Conservation (phyloP, 2,113 vertebrate genomes). For the Astatotilapia flaviijosephi region DNA sequence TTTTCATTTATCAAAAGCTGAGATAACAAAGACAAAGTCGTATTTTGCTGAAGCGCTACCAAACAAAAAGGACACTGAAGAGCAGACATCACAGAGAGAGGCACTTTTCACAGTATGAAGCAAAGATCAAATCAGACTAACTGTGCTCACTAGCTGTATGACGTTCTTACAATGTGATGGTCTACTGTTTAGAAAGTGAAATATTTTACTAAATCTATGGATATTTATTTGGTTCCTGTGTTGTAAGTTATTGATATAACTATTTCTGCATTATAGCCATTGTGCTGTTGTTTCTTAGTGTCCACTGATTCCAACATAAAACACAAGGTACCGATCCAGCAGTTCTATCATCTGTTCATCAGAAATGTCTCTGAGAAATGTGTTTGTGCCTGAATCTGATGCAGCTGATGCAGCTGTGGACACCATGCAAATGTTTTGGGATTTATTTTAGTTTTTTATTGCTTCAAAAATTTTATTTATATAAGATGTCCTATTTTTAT, state of each 20-base stretch:
- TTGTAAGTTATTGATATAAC: conserved; percentile 73
- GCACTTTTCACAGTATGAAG: conserved; percentile 58
- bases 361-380: neutral
- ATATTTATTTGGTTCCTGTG: conserved; percentile 75
- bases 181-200: conserved; percentile 63
- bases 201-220: conserved; percentile 69
- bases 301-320: conserved; percentile 42
- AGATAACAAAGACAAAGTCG: neutral
- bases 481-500: neutral
- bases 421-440: neutral
- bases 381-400: neutral
- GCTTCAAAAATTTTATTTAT: neutral
- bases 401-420: neutral
- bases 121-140: neutral
- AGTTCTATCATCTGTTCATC: neutral
- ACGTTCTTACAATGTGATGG: conserved; percentile 57
- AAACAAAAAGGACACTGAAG: neutral
- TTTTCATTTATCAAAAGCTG: conserved; percentile 1
- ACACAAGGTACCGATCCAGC: conserved; percentile 7
- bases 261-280: conserved; percentile 42
- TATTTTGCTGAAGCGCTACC: conserved; percentile 37
- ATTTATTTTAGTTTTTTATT: neutral
- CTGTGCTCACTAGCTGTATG: conserved; percentile 6
- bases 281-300: conserved; percentile 30
- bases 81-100: conserved; percentile 40